phyloP scores from a whole-genome alignment of 2,797 vertebrate species.

The Lagorchestes hirsutus region DNA sequence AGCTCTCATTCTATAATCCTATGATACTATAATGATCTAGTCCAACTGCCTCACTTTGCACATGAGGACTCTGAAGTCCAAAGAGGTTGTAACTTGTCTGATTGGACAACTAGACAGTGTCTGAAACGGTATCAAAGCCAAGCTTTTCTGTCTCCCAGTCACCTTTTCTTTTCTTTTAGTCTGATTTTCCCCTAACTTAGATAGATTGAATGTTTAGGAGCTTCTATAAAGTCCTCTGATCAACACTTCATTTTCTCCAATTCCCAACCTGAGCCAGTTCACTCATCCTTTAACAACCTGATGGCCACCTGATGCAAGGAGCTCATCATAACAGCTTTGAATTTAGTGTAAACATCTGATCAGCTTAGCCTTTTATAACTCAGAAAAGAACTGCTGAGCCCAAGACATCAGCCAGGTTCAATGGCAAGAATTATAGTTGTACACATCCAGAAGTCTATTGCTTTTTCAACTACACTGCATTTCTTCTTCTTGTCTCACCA shows the following conservation, averaged over 20 bases:
- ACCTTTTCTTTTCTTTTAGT: not conserved
- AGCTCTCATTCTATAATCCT: not conserved
- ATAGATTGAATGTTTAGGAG: not conserved
- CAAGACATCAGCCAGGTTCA: not conserved
- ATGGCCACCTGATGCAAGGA: not conserved
- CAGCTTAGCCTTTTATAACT: not conserved
- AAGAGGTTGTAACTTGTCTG: not conserved
- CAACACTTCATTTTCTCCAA: not conserved
- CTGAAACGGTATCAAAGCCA: not conserved
- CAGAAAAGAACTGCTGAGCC: not conserved
- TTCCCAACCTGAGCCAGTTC: not conserved
- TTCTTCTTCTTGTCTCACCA: not conserved
- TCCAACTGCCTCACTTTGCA: not conserved
- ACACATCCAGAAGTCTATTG: not conserved
- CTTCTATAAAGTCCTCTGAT: not conserved
- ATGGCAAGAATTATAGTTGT: not conserved
- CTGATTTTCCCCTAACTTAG: not conserved
- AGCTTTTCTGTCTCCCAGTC: not conserved
- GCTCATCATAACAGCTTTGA: rapidly evolving
- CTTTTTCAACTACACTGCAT: not conserved
- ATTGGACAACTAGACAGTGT: too few relatives aligned
- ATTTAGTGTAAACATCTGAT: not conserved
- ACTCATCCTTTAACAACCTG: not conserved
- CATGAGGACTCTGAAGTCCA: not conserved
- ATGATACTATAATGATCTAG: not conserved